These are phyloP conservation scores for Sebastes minor DNA, from an alignment of 2,797 vertebrate genomes.

Conservation along the genomic window DNA sequence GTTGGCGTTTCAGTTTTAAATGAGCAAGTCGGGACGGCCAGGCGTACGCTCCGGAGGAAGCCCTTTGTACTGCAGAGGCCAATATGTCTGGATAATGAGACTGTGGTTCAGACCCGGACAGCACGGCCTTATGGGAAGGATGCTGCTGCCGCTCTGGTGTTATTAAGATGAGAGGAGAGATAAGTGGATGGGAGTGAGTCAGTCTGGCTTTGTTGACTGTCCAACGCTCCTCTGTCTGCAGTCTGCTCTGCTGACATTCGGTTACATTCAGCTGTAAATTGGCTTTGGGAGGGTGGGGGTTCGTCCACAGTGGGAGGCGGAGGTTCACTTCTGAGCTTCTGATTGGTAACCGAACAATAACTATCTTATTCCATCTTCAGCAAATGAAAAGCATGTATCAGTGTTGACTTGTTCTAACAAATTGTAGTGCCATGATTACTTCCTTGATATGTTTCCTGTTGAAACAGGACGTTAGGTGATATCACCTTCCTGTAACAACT, in stretches of 20 bases:
- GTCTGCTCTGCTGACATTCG: conserved; percentile 6
- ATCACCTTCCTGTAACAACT: neutral
- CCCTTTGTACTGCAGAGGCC: conserved; percentile 24
- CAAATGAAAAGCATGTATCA: neutral
- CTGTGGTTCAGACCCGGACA: conserved; percentile 17
- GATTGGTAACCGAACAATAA: neutral
- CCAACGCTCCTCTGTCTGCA: neutral
- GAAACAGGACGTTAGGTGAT: neutral
- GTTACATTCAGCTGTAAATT: neutral
- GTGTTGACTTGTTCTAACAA: neutral
- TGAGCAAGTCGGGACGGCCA: neutral
- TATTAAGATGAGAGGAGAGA: conserved; percentile 50
- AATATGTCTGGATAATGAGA: conserved; percentile 42
- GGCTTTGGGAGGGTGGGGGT: neutral
- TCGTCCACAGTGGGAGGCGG: neutral
- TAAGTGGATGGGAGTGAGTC: conserved; percentile 22
- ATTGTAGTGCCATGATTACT: neutral
- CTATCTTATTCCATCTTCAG: too few relatives aligned
- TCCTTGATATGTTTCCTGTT: too few relatives aligned
- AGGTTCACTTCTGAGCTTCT: neutral
- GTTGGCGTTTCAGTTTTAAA: conserved; percentile 9
- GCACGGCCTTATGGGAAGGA: conserved; percentile 28
- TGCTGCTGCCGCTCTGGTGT: conserved; percentile 20
- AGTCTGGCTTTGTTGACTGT: conserved; percentile 11
- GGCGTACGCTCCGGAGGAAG: conserved; percentile 14